A percentile compares a stretch with the other conserved stretches of the same genome.
phyloP scores from a whole-genome alignment of 2,113 vertebrate genomes.

The Poeciliopsis prolifica region DNA sequence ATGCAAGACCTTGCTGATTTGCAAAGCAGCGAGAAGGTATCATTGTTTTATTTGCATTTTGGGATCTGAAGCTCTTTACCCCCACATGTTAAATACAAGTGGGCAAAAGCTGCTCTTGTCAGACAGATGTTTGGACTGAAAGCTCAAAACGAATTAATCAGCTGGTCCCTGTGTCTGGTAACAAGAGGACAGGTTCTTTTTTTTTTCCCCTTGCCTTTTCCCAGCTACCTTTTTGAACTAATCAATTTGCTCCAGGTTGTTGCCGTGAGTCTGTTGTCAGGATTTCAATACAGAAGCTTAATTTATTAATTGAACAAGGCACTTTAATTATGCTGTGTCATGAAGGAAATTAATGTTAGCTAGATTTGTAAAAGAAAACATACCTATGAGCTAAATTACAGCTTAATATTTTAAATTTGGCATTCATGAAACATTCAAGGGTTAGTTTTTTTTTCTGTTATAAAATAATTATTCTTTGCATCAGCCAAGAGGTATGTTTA shows the following conservation, averaged over 20 bases:
- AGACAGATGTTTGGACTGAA: conserved; percentile 51
- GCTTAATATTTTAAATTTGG: background rate
- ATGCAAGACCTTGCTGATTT: conserved; percentile 67
- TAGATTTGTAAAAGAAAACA: background rate
- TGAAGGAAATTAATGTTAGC: conserved; percentile 11
- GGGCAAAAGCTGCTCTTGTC: conserved; percentile 47
- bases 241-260: conserved; percentile 56
- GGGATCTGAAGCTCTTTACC: conserved; percentile 44
- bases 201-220: background rate
- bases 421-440: background rate
- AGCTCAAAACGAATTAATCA: conserved; percentile 19
- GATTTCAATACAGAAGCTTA: conserved; percentile 49
- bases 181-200: conserved; percentile 27
- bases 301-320: conserved; percentile 18
- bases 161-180: conserved; percentile 12
- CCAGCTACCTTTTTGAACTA: conserved; percentile 54
- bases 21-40: conserved; percentile 58
- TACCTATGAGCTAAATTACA: background rate
- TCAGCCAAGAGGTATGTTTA: background rate
- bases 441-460: background rate
- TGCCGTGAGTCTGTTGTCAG: conserved; percentile 52
- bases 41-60: conserved; percentile 63
- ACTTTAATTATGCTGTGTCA: conserved; percentile 33
- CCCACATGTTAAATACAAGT: conserved; percentile 52
- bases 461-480: background rate